Evolutionary conservation across 2,797 vertebrate species (phyloP).

Genomic region (Sardinella longiceps): DNA sequence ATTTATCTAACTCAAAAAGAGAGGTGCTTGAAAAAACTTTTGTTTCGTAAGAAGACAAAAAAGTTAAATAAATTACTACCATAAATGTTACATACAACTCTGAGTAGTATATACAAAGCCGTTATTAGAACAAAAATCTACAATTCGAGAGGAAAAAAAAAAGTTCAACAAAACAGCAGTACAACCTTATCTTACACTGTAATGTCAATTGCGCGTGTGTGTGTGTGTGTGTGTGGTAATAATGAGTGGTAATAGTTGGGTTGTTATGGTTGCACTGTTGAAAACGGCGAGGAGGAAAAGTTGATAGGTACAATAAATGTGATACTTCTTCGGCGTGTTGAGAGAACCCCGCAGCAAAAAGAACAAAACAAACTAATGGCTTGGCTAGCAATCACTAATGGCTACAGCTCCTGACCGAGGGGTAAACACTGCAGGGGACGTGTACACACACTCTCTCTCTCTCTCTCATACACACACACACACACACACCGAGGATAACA

Average conservation of each 20-base stretch:
- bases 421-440: constrained; percentile 22
- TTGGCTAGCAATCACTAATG: background rate
- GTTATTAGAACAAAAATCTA: constrained; percentile 77
- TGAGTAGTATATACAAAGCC: constrained; percentile 82
- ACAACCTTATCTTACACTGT: constrained; percentile 72
- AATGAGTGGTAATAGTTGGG: background rate
- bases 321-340: background rate
- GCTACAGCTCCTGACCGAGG: constrained; percentile 2
- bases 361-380: constrained; percentile 19
- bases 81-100: constrained; percentile 82
- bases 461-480: background rate
- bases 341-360: background rate
- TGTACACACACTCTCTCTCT: background rate
- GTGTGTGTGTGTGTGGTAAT: constrained; percentile 33
- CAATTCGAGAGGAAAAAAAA: constrained; percentile 69
- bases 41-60: constrained; percentile 45
- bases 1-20: constrained; percentile 76
- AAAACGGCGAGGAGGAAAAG: background rate
- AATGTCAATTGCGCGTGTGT: constrained; percentile 47
- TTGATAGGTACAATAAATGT: background rate
- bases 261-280: background rate
- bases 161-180: constrained; percentile 71
- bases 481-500: constrained; percentile 51
- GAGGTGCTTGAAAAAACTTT: constrained; percentile 69
- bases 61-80: constrained; percentile 87